These are phyloP conservation scores for Dicyrtoma fusca DNA, from an alignment of 2,888 invertebrate species.

Conservation along the genomic window DNA sequence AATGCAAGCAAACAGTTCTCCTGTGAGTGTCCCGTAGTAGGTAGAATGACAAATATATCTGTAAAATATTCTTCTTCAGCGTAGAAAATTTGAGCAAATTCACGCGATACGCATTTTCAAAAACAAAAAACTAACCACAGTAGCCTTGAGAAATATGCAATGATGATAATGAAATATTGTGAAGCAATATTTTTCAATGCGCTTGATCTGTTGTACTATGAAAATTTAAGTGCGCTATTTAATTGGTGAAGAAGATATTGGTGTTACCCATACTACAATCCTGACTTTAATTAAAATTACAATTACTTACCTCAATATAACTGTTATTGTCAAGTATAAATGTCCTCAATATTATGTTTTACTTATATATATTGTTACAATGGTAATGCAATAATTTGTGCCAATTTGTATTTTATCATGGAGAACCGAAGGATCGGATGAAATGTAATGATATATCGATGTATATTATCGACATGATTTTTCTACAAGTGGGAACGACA, in stretches of 20 bases:
- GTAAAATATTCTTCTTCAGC: too few species aligned
- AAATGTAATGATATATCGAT: too few species aligned
- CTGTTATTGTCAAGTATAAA: neutral
- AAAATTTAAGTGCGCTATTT: too few species aligned
- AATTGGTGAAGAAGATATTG: neutral
- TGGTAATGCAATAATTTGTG: constrained; percentile 54
- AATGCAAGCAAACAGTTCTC: too few species aligned
- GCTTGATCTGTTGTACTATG: too few species aligned
- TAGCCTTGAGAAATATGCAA: constrained; percentile 17
- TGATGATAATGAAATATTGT: neutral
- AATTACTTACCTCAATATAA: neutral
- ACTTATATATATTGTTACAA: constrained; percentile 5
- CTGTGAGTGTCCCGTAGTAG: too few species aligned
- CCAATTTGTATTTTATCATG: constrained; percentile 37
- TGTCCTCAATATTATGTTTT: constrained; percentile 22
- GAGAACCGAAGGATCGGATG: constrained; percentile 12
- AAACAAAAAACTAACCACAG: constrained; percentile 3
- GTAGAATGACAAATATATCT: too few species aligned
- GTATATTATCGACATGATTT: neutral
- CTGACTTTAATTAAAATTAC: neutral
- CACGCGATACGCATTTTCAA: too few species aligned
- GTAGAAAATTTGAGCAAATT: too few species aligned
- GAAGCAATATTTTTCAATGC: constrained; percentile 19
- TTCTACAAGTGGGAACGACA: neutral
- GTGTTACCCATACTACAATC: neutral